Conservation (phyloP, 2,113 vertebrate species). For the Corvus hawaiiensis region DNA sequence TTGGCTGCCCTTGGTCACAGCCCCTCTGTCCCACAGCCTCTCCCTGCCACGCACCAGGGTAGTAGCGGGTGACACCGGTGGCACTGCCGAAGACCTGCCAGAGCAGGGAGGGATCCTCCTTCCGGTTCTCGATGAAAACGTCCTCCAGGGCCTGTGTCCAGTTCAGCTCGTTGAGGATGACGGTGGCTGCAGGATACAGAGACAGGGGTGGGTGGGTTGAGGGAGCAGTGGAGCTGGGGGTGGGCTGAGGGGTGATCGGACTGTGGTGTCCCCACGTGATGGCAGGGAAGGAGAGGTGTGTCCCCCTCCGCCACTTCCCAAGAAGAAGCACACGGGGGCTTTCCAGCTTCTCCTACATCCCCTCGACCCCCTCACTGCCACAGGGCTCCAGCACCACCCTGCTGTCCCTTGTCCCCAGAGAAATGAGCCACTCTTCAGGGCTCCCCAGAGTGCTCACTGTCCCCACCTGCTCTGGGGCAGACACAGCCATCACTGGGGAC, state of each 20-base stretch:
- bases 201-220: fast-evolving
- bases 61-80: constrained; percentile 95
- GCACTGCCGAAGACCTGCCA: constrained; percentile 98
- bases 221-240: not conserved
- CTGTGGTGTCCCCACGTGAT: fast-evolving
- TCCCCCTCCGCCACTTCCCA: not conserved
- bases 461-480: not conserved
- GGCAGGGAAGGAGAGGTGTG: not conserved
- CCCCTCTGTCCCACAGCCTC: fast-evolving
- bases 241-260: not conserved
- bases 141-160: constrained; percentile 94
- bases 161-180: constrained; percentile 95
- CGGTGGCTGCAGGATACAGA: constrained; percentile 77
- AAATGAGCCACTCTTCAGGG: not conserved
- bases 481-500: not conserved
- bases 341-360: not conserved
- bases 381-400: not conserved
- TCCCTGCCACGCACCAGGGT: constrained; percentile 79
- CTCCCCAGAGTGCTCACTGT: not conserved
- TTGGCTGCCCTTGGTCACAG: not conserved
- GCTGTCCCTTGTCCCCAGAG: not conserved
- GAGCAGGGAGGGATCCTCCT: constrained; percentile 90
- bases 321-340: not conserved
- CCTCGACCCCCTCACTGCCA: fast-evolving
- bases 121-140: constrained; percentile 90